Conservation (phyloP, 2,113 vertebrate species). For the Octodon degus region DNA sequence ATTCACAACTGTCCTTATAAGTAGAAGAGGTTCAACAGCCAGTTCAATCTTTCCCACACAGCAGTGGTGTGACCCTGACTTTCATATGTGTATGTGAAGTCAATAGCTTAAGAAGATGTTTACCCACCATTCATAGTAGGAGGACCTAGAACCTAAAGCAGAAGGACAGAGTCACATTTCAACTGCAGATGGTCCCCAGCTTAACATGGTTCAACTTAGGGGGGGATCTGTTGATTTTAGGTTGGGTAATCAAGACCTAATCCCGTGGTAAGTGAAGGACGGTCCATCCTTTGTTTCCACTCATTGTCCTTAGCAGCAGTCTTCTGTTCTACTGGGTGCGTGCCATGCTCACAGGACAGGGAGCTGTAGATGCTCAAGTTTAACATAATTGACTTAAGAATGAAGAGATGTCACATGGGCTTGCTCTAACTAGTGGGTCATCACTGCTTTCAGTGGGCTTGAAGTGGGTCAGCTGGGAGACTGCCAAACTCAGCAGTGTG, state of each 20-base stretch:
- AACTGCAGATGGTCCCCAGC: too few relatives aligned
- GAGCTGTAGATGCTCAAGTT: not conserved
- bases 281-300: not conserved
- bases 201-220: not conserved
- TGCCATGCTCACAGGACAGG: not conserved
- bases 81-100: not conserved
- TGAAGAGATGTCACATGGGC: not conserved
- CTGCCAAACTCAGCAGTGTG: not conserved
- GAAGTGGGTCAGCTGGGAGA: not conserved
- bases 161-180: not conserved
- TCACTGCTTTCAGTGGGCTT: not conserved
- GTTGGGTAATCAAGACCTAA: not conserved
- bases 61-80: too few relatives aligned
- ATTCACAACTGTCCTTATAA: accelerated
- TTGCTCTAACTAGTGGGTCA: not conserved
- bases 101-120: not conserved
- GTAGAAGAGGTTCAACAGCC: not conserved
- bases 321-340: not conserved
- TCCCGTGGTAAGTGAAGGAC: not conserved
- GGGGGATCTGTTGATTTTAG: not conserved
- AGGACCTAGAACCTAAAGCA: not conserved
- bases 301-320: not conserved
- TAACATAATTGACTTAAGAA: not conserved
- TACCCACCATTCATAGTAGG: not conserved
- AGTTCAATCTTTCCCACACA: too few relatives aligned